A percentile compares a stretch with the other conserved stretches of the same genome.
phyloP scores from a whole-genome alignment of 1,140 invertebrate species.

The Rhagoletis zephyria region DNA sequence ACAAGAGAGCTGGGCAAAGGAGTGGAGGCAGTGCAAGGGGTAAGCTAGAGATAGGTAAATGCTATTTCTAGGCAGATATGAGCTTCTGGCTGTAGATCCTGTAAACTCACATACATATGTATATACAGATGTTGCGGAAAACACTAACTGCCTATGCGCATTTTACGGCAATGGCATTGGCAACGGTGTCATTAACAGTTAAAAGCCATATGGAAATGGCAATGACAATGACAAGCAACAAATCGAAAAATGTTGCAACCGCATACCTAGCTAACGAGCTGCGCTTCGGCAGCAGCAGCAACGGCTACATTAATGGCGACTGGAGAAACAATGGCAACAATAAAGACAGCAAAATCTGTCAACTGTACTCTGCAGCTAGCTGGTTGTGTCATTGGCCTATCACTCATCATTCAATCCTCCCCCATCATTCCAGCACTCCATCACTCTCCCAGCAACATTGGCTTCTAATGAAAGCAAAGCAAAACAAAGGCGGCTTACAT shows the following conservation, averaged over 20 bases:
- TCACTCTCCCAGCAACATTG: not conserved
- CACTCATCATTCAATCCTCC: not conserved
- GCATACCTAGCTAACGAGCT: slow-evolving; percentile 21
- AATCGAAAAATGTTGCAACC: slow-evolving; percentile 47
- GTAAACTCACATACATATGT: not conserved
- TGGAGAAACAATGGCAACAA: not conserved
- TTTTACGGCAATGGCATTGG: slow-evolving; percentile 26
- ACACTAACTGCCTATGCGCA: not conserved
- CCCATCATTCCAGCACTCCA: not conserved
- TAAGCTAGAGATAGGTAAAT: not conserved
- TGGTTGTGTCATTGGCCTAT: not conserved
- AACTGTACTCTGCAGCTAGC: not conserved
- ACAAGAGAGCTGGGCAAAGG: not conserved
- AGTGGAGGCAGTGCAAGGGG: not conserved
- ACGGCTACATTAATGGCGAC: not conserved
- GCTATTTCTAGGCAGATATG: not conserved
- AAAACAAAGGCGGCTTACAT: slow-evolving; percentile 20
- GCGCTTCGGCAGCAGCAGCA: not conserved
- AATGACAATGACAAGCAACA: slow-evolving; percentile 45
- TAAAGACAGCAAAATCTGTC: not conserved
- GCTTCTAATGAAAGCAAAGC: slow-evolving; percentile 3
- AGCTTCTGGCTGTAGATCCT: not conserved
- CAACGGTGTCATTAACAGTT: slow-evolving; percentile 49
- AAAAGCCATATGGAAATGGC: slow-evolving; percentile 29
- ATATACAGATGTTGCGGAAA: not conserved